Percentiles rank a stretch among this genome's conserved stretches.
phyloP scores from a whole-genome alignment of 2,888 invertebrate species.

The Eristalinus aeneus region DNA sequence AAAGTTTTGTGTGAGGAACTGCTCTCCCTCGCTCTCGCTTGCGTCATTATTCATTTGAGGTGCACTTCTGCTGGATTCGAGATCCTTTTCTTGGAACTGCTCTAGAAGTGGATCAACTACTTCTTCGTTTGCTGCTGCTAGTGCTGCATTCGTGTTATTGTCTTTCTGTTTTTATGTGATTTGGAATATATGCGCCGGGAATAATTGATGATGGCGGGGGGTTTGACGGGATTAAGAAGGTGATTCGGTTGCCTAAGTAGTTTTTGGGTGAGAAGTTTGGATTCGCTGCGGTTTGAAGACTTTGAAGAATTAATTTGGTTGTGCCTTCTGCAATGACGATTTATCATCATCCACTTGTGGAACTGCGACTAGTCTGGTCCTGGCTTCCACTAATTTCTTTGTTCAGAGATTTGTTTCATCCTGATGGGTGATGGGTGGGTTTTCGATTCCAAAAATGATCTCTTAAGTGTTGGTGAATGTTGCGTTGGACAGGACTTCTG shows the following conservation, averaged over 20 bases:
- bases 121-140: not conserved
- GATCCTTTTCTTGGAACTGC: not conserved
- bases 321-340: not conserved
- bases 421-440: too few species aligned
- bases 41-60: slow-evolving; percentile 58
- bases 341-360: too few species aligned
- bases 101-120: not conserved
- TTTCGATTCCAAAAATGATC: too few species aligned
- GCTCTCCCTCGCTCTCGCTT: slow-evolving; percentile 45
- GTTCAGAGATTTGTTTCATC: too few species aligned
- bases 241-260: slow-evolving; percentile 17
- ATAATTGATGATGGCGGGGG: not conserved
- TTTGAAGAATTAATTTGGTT: not conserved
- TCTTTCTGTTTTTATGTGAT: not conserved
- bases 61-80: not conserved
- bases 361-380: too few species aligned
- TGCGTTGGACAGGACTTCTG: too few species aligned
- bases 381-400: too few species aligned
- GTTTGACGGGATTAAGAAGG: slow-evolving; percentile 1
- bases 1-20: slow-evolving; percentile 62
- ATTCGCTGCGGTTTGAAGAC: not conserved
- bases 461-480: too few species aligned
- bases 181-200: slow-evolving; percentile 4
- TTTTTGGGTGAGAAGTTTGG: slow-evolving; percentile 14
- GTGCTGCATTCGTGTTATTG: slow-evolving; percentile 22